Conservation (phyloP, 2,888 invertebrate species). For the Dusona sp. region DNA sequence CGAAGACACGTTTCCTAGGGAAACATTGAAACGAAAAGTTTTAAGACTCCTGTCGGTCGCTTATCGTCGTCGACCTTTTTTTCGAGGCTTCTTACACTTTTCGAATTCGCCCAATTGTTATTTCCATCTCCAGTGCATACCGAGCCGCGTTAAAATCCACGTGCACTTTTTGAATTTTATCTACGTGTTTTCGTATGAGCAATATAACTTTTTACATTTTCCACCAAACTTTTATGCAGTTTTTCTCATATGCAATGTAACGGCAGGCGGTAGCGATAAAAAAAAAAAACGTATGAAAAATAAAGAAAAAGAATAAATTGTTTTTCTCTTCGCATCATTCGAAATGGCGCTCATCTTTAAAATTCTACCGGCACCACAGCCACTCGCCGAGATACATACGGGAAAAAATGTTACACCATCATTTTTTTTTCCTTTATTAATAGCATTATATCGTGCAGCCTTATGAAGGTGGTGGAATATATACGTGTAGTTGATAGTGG, state of each 20-base stretch:
- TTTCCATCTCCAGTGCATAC: conserved; percentile 8
- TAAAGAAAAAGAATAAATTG: not conserved
- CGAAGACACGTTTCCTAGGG: conserved; percentile 39
- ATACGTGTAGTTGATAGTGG: conserved; percentile 34
- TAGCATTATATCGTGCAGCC: conserved; percentile 20
- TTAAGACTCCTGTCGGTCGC: conserved; percentile 8
- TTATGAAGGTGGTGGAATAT: conserved; percentile 14
- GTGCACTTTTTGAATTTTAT: conserved; percentile 11
- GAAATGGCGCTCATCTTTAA: conserved; percentile 9
- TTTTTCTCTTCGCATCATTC: not conserved
- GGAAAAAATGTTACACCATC: not conserved
- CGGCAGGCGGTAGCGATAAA: too few relatives aligned
- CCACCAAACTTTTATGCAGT: conserved; percentile 50
- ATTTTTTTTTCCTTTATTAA: conserved; percentile 26
- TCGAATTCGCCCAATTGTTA: conserved; percentile 36
- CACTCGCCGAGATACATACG: not conserved
- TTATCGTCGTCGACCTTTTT: conserved; percentile 26
- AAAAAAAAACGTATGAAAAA: not conserved
- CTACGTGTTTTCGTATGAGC: not conserved
- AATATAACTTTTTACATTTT: conserved; percentile 51
- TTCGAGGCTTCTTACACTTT: conserved; percentile 25
- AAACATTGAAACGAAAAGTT: conserved; percentile 61
- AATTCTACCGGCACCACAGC: conserved; percentile 11
- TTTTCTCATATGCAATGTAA: not conserved
- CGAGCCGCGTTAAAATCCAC: conserved; percentile 7